Percentiles rank a stretch among this genome's conserved stretches.
Conservation (phyloP, 2,797 vertebrate genomes). For the Acanthornis magna region DNA sequence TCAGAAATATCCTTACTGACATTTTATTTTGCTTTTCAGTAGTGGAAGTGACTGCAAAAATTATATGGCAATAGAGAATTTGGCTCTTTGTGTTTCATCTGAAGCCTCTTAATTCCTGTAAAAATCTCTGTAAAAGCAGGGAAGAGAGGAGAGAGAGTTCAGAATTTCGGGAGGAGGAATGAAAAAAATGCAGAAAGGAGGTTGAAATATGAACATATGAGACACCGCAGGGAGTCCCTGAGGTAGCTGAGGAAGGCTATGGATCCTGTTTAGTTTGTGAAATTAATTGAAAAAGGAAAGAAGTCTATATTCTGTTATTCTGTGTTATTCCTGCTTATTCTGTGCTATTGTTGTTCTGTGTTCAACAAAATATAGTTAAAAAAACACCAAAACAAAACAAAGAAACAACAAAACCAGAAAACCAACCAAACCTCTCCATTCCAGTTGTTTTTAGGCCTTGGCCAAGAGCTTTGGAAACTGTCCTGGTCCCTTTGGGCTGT, state of each 20-base stretch:
- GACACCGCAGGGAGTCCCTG: constrained; percentile 19
- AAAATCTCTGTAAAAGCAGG: neutral
- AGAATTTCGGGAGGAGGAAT: constrained; percentile 17
- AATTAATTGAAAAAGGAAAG: constrained; percentile 38
- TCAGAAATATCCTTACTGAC: neutral
- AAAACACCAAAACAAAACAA: too few relatives aligned
- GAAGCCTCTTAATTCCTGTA: neutral
- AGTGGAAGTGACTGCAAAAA: neutral
- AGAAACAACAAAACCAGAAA: neutral
- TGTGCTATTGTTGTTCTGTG: neutral
- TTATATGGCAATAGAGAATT: neutral
- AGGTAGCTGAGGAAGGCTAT: constrained; percentile 30
- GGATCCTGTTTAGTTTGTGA: constrained; percentile 40
- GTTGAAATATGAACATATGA: constrained; percentile 31
- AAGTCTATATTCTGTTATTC: neutral
- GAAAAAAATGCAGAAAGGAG: constrained; percentile 37
- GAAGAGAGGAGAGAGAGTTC: neutral
- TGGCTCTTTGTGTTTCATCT: neutral
- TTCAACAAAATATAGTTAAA: neutral
- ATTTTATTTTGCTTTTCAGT: neutral
- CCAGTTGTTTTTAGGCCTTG: neutral
- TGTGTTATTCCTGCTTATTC: neutral
- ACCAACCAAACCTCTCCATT: neutral
- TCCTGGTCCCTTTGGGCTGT: neutral
- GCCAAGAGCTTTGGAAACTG: neutral